Percentiles rank a stretch among this genome's conserved stretches.
Evolutionary conservation across 2,113 vertebrate species (phyloP).

Genomic region (Dipodomys spectabilis): DNA sequence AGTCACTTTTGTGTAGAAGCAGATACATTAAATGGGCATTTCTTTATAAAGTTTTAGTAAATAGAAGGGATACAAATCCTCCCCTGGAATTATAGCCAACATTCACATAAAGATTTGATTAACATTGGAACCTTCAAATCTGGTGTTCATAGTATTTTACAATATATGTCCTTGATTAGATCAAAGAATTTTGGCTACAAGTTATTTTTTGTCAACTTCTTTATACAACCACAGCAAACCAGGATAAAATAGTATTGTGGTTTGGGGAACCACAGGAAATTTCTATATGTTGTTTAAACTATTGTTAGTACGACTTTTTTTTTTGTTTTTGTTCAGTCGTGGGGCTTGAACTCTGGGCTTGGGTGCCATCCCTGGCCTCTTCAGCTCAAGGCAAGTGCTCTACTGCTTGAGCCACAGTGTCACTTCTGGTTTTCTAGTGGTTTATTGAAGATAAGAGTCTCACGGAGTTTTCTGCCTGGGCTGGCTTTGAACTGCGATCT

Average conservation of each 20-base stretch:
- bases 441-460: too few species aligned
- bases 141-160: background rate
- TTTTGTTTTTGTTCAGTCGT: too few species aligned
- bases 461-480: too few species aligned
- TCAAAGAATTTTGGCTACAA: background rate
- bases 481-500: too few species aligned
- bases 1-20: background rate
- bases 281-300: background rate
- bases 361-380: too few species aligned
- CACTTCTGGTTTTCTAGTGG: too few species aligned
- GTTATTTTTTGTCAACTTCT: background rate
- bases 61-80: background rate
- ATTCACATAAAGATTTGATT: constrained; percentile 27
- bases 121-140: background rate
- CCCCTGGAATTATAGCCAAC: background rate
- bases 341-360: too few species aligned
- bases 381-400: too few species aligned
- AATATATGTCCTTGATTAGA: background rate
- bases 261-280: background rate
- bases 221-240: background rate
- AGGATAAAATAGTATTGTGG: background rate
- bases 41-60: background rate
- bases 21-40: background rate
- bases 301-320: background rate
- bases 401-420: too few species aligned